These are phyloP conservation scores for Conomelus anceps DNA, from an alignment of 2,888 invertebrate genomes.

Conservation along the genomic window DNA sequence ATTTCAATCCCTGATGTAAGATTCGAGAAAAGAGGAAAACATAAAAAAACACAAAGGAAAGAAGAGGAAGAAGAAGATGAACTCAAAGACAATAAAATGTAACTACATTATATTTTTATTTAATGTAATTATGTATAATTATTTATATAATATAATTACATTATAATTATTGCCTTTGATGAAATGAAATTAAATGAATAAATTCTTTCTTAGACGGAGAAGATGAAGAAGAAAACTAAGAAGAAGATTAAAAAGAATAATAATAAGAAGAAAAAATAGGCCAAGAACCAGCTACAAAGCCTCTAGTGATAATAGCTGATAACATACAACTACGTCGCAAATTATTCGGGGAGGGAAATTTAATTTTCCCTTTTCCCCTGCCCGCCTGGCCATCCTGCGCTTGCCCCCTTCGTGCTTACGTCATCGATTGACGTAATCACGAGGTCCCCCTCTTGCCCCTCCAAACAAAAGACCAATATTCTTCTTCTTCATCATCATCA, in stretches of 20 bases:
- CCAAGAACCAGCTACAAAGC: background rate
- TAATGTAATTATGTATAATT: too few species aligned
- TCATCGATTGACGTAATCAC: conserved; percentile 5
- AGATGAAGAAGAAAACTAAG: background rate
- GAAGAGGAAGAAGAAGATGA: too few species aligned
- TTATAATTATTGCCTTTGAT: too few species aligned
- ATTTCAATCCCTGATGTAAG: too few species aligned
- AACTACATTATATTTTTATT: too few species aligned
- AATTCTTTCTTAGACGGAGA: background rate
- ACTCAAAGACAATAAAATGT: too few species aligned
- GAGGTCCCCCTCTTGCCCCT: background rate
- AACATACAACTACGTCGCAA: background rate
- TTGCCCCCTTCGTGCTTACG: background rate
- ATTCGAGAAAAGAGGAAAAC: too few species aligned
- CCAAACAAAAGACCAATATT: background rate
- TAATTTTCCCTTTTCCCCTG: background rate
- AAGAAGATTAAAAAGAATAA: background rate
- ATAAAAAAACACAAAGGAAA: too few species aligned
- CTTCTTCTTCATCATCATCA: too few species aligned
- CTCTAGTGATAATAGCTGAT: background rate
- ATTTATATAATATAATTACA: too few species aligned
- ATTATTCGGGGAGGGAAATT: background rate
- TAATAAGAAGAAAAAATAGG: background rate
- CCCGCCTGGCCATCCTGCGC: background rate
- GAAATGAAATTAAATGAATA: background rate